Percentiles rank a stretch among this genome's conserved stretches.
Evolutionary conservation across 92 coral and sea anemone genomes (phyloP).

Genomic region (Porites divaricata): DNA sequence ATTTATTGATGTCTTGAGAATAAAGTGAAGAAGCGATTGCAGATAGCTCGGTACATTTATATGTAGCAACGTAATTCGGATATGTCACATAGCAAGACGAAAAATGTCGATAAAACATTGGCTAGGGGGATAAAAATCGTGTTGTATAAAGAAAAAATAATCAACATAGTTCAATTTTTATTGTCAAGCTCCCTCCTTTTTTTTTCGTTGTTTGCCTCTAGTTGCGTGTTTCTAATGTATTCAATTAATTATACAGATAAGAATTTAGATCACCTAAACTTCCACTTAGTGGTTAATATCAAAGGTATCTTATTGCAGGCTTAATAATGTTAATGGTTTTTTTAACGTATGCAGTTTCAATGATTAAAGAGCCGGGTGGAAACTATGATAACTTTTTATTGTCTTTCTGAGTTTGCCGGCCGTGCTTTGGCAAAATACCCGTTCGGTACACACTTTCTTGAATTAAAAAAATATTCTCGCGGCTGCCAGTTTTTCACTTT

Average conservation of each 20-base stretch:
- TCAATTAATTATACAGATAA: neutral
- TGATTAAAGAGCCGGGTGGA: neutral
- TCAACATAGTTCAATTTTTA: neutral
- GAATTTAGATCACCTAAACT: neutral
- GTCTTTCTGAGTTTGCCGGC: neutral
- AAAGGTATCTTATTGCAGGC: neutral
- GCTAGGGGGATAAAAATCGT: too few relatives aligned
- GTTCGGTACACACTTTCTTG: neutral
- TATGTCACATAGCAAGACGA: too few relatives aligned
- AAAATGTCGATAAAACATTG: too few relatives aligned
- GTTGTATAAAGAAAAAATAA: too few relatives aligned
- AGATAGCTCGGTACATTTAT: too few relatives aligned
- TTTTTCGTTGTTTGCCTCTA: neutral
- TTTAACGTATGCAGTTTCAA: neutral
- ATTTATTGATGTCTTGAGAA: too few relatives aligned
- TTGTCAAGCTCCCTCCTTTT: neutral
- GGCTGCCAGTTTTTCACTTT: neutral
- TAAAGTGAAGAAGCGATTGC: too few relatives aligned
- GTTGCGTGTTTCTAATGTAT: conserved; percentile 34
- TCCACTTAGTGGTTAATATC: neutral
- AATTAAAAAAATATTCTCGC: neutral
- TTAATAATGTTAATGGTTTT: conserved; percentile 10
- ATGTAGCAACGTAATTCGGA: too few relatives aligned
- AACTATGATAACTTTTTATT: neutral
- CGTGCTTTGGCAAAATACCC: neutral